Evolutionary conservation across 2,888 invertebrate species (phyloP), one percentile per base, ranked within the genome.

Genomic region (Eupithecia insigniata): DNA sequence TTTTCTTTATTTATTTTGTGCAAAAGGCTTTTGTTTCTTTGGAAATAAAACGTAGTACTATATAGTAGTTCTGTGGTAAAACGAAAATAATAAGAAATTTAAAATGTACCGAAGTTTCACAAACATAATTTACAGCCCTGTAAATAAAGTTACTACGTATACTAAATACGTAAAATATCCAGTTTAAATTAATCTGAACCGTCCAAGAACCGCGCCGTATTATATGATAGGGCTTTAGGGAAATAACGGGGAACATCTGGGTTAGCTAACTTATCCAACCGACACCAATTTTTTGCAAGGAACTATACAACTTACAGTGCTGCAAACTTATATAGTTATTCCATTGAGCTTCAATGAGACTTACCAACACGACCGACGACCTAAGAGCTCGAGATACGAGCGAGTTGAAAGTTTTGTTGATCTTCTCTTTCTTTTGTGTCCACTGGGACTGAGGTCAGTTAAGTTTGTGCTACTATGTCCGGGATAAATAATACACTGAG

Each of bases 401-500:
- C 14, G 8, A 5, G n/a, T 64, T 36, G 7, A 36, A 64, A 36
- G 36, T 34, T 34, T 34, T 14, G 36, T 34, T 22, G 36, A 10
- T 26, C 64, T 22, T 12, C 12, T 12, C 62, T 34, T 62, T n/a
- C 32, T 34, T n/a, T 14, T 36, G 34, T 4, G 22, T 34, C 34
- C 6, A 22, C 32, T 22, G 36, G 61, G 64, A 22, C 32, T 22
- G 36, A 34, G 64, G 64, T 64, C 64, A 39, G 36, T 34, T 36
- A 39, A 26, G 64, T 64, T 64, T 36, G 64, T n/a, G 76, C 81
- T 79, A 67, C 80, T 79, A 81, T 83, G 86, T 85, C 85, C 84
- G 84, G 85, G 84, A 85, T 89, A 90, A 91, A 90, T 90, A 90
- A 90, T 90, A 91, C 86, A 91, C 88, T 86, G 89, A 90, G 89